A percentile compares a stretch with the other conserved stretches of the same genome.
These are phyloP conservation scores for Heliconius charithonia DNA, from an alignment of 2,888 invertebrate species.

Conservation along the genomic window DNA sequence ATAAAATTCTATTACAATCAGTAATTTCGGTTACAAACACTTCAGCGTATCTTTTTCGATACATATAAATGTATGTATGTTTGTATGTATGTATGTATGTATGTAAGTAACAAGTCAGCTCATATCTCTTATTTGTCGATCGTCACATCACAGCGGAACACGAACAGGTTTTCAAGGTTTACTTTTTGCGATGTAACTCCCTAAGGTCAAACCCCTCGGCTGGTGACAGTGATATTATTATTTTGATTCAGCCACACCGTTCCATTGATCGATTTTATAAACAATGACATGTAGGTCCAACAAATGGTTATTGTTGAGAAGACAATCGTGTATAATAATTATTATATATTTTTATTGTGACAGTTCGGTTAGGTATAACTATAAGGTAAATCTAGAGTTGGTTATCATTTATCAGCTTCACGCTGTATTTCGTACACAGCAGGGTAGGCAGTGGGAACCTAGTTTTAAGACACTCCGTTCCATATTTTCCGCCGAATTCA, in stretches of 20 bases:
- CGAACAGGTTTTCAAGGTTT: conserved; percentile 66
- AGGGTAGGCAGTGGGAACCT: too few relatives aligned
- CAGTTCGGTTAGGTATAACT: too few relatives aligned
- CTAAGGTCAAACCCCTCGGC: conserved; percentile 63
- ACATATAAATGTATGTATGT: not conserved
- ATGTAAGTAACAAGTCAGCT: not conserved
- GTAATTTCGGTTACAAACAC: too few relatives aligned
- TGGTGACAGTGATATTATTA: conserved; percentile 50
- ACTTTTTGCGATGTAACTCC: conserved; percentile 63
- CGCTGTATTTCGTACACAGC: too few relatives aligned
- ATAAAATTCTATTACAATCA: too few relatives aligned
- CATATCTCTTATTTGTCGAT: conserved; percentile 49
- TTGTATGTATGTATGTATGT: not conserved
- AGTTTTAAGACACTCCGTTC: too few relatives aligned
- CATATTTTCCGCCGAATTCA: too few relatives aligned
- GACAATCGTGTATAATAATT: not conserved
- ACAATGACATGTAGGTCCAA: not conserved
- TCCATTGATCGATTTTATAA: conserved; percentile 44
- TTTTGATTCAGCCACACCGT: conserved; percentile 33
- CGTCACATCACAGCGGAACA: conserved; percentile 52
- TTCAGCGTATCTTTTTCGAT: not conserved
- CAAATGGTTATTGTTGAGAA: not conserved
- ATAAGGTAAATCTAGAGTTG: too few relatives aligned
- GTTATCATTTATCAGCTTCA: too few relatives aligned
- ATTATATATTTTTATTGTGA: not conserved